phyloP scores from a whole-genome alignment of 1,140 invertebrate species.

The Drosophila quadrilineata region DNA sequence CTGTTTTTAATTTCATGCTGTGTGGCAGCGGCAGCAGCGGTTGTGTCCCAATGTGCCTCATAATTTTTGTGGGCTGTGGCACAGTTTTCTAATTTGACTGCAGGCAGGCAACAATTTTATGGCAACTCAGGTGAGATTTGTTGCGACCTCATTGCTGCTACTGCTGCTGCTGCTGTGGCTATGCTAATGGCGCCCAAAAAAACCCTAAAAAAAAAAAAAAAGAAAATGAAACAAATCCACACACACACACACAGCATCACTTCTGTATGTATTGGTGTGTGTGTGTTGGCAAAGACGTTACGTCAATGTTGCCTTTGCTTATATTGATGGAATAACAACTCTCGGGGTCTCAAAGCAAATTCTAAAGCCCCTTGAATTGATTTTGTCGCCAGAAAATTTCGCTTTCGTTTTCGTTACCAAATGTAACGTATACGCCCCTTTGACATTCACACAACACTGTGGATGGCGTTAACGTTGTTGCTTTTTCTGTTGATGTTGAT shows the following conservation, averaged over 20 bases:
- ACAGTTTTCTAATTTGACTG: constrained; percentile 69
- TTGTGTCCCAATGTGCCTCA: constrained; percentile 66
- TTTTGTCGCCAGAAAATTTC: constrained; percentile 43
- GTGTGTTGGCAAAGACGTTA: constrained; percentile 36
- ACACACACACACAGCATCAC: not conserved
- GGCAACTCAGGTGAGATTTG: constrained; percentile 70
- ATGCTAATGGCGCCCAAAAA: constrained; percentile 30
- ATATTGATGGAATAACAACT: constrained; percentile 55
- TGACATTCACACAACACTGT: constrained; percentile 18
- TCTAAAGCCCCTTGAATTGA: constrained; percentile 41
- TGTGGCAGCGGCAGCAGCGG: constrained; percentile 23
- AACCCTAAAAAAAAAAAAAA: constrained; percentile 14
- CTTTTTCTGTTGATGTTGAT: not conserved
- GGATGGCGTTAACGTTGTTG: not conserved
- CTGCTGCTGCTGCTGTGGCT: not conserved
- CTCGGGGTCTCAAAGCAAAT: constrained; percentile 1
- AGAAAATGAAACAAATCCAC: constrained; percentile 7
- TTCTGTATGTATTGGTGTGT: not conserved
- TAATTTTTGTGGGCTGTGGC: constrained; percentile 70
- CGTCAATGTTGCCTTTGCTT: constrained; percentile 58
- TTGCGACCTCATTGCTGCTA: constrained; percentile 44
- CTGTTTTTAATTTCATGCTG: constrained; percentile 73
- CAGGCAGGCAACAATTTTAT: constrained; percentile 58
- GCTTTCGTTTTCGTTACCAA: constrained; percentile 40
- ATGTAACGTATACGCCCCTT: constrained; percentile 59